Evolutionary conservation across 30 jellyfish, hydroid and myxozoan species (phyloP).

Genomic region (Rhopilema esculentum): DNA sequence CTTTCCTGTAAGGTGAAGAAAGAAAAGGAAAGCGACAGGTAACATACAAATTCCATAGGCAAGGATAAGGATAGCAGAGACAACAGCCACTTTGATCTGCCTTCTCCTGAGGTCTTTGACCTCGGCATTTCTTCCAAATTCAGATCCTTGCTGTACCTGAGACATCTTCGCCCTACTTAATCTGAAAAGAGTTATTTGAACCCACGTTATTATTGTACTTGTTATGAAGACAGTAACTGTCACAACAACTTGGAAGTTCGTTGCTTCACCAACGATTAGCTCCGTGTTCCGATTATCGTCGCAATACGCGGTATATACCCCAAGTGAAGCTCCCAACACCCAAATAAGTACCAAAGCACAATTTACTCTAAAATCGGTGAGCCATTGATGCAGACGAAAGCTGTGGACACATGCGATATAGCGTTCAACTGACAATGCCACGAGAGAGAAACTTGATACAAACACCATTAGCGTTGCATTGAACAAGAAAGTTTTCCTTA

Average conservation of each 20-base stretch:
- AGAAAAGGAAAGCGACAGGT: background rate
- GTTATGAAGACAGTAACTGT: background rate
- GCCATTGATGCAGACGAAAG: background rate
- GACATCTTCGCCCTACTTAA: background rate
- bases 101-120: background rate
- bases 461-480: background rate
- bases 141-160: background rate
- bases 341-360: background rate
- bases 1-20: background rate
- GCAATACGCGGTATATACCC: background rate
- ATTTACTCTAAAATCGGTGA: background rate
- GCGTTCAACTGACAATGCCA: slow-evolving; percentile 21
- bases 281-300: background rate
- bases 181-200: background rate
- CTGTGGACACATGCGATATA: slow-evolving; percentile 29
- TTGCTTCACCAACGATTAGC: background rate
- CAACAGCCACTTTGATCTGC: background rate
- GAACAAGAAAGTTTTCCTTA: background rate
- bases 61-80: background rate
- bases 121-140: background rate
- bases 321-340: background rate
- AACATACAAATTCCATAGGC: slow-evolving; percentile 2
- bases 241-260: background rate
- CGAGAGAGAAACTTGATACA: background rate
- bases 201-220: background rate